phyloP scores from a whole-genome alignment of 2,888 invertebrate genomes.

The Chydorus sphaericus region DNA sequence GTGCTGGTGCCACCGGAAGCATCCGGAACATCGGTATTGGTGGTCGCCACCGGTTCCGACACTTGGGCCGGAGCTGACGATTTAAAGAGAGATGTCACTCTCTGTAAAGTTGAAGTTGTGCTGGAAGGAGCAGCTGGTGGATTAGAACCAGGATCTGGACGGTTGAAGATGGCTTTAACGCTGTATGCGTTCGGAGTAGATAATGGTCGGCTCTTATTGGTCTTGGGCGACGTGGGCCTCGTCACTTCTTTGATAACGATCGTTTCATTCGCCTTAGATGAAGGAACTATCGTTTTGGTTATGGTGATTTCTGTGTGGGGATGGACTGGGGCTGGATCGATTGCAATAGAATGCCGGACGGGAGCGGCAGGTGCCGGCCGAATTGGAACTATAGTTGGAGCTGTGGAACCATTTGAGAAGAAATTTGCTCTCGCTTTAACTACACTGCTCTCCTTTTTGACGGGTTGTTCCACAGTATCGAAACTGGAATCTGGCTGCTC shows the following conservation, averaged over 20 bases:
- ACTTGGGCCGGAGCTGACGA: neutral
- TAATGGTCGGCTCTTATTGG: conserved; percentile 33
- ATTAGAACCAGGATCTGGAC: neutral
- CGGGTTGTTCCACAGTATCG: conserved; percentile 4
- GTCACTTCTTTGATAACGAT: conserved; percentile 28
- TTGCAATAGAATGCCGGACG: neutral
- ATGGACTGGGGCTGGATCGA: neutral
- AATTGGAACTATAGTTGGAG: conserved; percentile 15
- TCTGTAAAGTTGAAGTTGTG: conserved; percentile 3
- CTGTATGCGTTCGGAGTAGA: conserved; percentile 30
- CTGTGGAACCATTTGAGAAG: neutral
- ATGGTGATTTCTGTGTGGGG: conserved; percentile 25
- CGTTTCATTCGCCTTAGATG: conserved; percentile 17
- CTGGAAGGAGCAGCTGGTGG: conserved; percentile 32
- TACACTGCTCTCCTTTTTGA: neutral
- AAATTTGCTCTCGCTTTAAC: conserved; percentile 4
- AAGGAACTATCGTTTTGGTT: conserved; percentile 8
- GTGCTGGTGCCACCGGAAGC: conserved; percentile 24
- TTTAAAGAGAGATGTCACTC: conserved; percentile 12
- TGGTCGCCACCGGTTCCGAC: neutral
- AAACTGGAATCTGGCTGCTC: conserved; percentile 15
- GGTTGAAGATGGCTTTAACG: conserved; percentile 8
- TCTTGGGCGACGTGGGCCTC: conserved; percentile 16
- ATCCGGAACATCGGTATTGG: too few species aligned
- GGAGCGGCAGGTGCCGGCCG: conserved; percentile 19